Base-by-base conservation (phyloP, 2,113 vertebrate species). In the Solea solea region DNA sequence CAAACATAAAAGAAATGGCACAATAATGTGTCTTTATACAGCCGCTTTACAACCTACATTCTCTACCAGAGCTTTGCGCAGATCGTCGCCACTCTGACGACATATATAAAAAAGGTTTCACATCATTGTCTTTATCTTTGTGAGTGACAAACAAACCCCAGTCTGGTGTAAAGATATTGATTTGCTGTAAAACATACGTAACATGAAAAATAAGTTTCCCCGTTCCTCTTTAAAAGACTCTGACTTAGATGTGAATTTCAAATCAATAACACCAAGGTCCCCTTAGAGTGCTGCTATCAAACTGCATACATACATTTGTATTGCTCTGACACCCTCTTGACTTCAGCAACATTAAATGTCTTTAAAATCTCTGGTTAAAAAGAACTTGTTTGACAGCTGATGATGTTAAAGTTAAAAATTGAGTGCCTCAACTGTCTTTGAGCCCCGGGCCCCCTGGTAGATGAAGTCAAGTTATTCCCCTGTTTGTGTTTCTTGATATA, bases 321-420 rank as follows among this genome's bases (percentile, higher is more conserved):
- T 79, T 61, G 46, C 74, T 81, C 73, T 28, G 60, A 81, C 82
- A 78, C 83, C 85, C 69, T 86, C 93, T 81, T 83, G 64, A 90
- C 83, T 83, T 69, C n/a, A 79, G 65, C 84, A 82, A 87, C 88
- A 86, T 91, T 88, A 90, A 90, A 84, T 77, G 80, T 86, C 81
- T 89, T 84, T 84, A 89, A 90, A 91, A 88, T 84, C 72, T 81
- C 49, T 51, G 80, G 76, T 83, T 90, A 82, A 86, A 92, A 92
- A 85, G 72, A 78, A 80, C 74, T 68, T 54, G 34, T 91, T 86
- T 93, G 93, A 92, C 92, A 93, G 90, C 79, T 83, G 81, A 86
- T 82, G 85, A 92, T 89, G 88, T 88, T 89, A 71, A 87, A 90
- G 88, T 90, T 88, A 82, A 92, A 90, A 92, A 91, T 80, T 65